Base-by-base conservation (phyloP, 2,888 invertebrate species). In the Rhorus exstirpatorius region DNA sequence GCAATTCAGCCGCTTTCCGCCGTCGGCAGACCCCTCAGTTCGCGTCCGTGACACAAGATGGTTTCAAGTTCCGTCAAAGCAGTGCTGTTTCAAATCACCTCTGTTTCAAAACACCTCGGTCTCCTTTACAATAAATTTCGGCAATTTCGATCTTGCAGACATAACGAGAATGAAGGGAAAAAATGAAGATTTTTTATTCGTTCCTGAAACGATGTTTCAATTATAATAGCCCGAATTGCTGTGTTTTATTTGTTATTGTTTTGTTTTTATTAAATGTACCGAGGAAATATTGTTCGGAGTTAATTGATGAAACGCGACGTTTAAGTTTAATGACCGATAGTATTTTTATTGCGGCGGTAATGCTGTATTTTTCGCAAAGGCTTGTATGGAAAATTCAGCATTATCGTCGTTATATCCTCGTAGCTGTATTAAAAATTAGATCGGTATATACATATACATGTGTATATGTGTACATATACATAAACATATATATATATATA, bases 381-480 rank as follows among this genome's bases (percentile, higher is more conserved):
- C 19, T 55, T 12, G 53, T 35, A 24, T 10, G 65, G 51, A 41
- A 71, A 83, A 19, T 81, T 82, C 75, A 84, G 85, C 84, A 86
- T 84, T 76, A 53, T 83, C 86, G 86, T 81, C 76, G 80, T 84
- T 83, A 78, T 60, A 84, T 80, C 53, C 58, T 61, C 44, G 58
- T 84, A 53, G n/a, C 84, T 76, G 63, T 84, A 85, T 72, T 84
- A 79, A 86, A 86, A 86, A 58, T 78, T 88, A 88, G 87, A 83
- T 84, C 79, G 82, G 86, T 84, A 82, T 86, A 49, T 24, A 49
- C 17, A 67, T 46, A 49, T 68, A 26, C 35, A 51, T 35, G 26
- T 49, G 17, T 49, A 46, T n/a, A n/a, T n/a, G n/a, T 31, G 6
- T 31, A 31, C 6, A 31, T 31, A 31, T 31, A 31, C 6, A 31